Percentiles rank a stretch among this genome's conserved stretches.
Conservation (phyloP, 2,113 vertebrate species). For the Cinclus cinclus region DNA sequence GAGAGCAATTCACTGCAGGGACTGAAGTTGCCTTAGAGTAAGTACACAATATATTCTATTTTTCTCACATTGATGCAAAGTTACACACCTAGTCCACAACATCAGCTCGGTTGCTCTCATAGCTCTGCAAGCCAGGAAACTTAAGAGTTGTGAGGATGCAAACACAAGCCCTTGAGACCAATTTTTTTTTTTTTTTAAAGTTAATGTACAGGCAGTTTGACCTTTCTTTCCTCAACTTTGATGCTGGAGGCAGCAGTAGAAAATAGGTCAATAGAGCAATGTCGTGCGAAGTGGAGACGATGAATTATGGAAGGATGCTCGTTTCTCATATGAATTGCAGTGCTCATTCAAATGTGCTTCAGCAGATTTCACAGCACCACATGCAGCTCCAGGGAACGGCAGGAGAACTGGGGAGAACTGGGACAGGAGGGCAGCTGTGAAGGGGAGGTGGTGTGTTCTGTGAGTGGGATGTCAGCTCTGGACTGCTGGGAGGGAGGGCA, state of each 20-base stretch:
- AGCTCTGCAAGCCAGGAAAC: background rate
- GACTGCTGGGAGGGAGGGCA: background rate
- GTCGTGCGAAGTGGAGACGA: background rate
- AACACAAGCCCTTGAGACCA: background rate
- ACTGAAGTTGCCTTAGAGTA: background rate
- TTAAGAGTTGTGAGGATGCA: background rate
- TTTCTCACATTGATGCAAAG: background rate
- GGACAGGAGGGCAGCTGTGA: background rate
- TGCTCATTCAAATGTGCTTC: background rate
- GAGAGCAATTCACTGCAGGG: background rate
- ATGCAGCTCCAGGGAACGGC: background rate
- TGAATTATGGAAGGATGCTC: constrained; percentile 29
- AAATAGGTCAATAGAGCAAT: constrained; percentile 41
- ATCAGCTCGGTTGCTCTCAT: background rate
- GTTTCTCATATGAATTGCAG: background rate
- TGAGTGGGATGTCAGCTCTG: background rate
- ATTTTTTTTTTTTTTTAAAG: fast-evolving
- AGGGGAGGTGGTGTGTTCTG: background rate
- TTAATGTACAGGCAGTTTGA: background rate
- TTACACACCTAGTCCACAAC: background rate
- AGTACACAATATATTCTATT: background rate
- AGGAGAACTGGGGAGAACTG: background rate
- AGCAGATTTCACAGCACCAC: background rate
- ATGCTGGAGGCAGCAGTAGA: background rate
- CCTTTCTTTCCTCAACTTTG: background rate